A percentile compares a stretch with the other conserved stretches of the same genome.
Conservation (phyloP, 2,888 invertebrate species). For the Tortricodes alternella region DNA sequence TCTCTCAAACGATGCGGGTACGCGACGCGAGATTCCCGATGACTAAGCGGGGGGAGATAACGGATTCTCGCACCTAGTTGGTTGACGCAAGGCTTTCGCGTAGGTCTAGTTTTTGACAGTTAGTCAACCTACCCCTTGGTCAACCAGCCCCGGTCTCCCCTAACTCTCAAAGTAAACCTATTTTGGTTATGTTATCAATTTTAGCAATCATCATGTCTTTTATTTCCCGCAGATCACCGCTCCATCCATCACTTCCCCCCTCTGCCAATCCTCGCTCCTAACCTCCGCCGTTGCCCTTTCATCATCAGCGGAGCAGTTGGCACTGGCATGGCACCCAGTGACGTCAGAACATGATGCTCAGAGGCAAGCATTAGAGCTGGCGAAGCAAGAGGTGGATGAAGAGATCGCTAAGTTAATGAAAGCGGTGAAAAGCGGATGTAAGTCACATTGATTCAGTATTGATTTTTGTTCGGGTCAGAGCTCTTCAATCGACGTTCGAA, state of each 20-base stretch:
- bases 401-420: constrained; percentile 6
- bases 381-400: constrained; percentile 11
- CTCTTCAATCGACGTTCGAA: no score
- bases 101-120: no score
- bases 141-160: no score
- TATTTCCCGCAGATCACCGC: constrained; percentile 16
- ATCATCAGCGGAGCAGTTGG: constrained; percentile 7
- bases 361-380: background rate
- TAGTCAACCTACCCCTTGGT: no score
- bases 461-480: background rate
- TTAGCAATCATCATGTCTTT: no score
- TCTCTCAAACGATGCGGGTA: no score
- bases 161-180: no score
- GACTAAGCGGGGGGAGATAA: no score
- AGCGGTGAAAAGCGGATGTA: constrained; percentile 2
- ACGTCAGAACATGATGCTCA: background rate
- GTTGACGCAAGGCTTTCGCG: no score
- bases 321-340: background rate
- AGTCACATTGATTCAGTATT: background rate
- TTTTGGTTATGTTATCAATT: no score
- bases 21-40: no score
- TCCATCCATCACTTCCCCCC: constrained; percentile 5
- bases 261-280: constrained; percentile 21
- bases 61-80: no score
- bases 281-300: constrained; percentile 11